These are phyloP conservation scores for Chiloscyllium plagiosum DNA, from an alignment of 2,113 vertebrate genomes.

Conservation along the genomic window DNA sequence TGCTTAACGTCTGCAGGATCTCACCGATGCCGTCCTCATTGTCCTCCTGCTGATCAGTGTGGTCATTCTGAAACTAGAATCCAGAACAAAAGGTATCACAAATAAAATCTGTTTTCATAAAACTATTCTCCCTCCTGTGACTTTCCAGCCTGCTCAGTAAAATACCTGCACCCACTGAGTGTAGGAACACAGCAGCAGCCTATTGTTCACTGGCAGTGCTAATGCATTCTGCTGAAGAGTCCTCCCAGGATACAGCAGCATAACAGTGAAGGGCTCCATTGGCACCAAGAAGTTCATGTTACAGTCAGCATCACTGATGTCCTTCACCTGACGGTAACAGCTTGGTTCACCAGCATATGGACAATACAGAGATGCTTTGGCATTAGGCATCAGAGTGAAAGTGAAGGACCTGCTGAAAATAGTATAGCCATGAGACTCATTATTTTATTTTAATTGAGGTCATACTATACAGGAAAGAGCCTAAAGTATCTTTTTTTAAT, in stretches of 20 bases:
- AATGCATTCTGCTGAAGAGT: background rate
- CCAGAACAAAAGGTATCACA: background rate
- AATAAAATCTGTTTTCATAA: background rate
- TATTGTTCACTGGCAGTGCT: background rate
- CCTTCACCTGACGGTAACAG: background rate
- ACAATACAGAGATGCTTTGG: background rate
- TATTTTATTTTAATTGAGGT: background rate
- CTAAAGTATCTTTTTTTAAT: background rate
- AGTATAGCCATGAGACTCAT: background rate
- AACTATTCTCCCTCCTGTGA: background rate
- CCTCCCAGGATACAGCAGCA: background rate
- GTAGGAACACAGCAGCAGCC: background rate
- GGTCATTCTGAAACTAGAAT: background rate
- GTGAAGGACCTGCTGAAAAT: background rate
- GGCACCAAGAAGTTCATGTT: background rate
- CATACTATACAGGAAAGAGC: background rate
- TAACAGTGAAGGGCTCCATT: background rate
- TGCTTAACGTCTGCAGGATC: background rate
- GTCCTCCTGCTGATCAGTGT: background rate
- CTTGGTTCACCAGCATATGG: background rate
- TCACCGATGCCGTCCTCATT: background rate
- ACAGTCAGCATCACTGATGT: background rate
- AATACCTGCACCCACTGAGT: background rate
- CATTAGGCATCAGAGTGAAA: background rate
- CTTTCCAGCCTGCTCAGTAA: background rate